Evolutionary conservation across 1,140 invertebrate species (phyloP).

Genomic region (Drosophila erecta): DNA sequence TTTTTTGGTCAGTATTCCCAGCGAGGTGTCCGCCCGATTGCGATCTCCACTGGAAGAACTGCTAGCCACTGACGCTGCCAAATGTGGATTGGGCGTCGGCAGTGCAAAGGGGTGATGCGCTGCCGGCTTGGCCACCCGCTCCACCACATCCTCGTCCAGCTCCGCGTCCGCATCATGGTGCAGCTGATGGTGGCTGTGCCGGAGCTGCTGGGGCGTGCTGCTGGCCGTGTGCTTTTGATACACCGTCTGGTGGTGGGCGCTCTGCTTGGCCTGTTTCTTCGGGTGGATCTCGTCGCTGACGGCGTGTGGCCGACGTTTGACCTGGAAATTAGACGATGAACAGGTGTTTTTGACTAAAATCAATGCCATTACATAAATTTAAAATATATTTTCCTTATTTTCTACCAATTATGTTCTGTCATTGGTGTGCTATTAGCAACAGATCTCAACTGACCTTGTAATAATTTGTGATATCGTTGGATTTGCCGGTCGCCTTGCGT

Average conservation of each 20-base stretch:
- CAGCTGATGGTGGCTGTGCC: slow-evolving; percentile 23
- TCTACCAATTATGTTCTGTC: too few species aligned
- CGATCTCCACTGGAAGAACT: slow-evolving; percentile 66
- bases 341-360: too few species aligned
- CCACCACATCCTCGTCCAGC: slow-evolving; percentile 61
- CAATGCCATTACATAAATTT: too few species aligned
- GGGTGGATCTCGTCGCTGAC: slow-evolving; percentile 72
- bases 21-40: slow-evolving; percentile 92
- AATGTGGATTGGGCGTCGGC: slow-evolving; percentile 59
- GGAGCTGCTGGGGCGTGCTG: slow-evolving; percentile 48
- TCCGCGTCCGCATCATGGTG: slow-evolving; percentile 46
- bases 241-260: slow-evolving; percentile 61
- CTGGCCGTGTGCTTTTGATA: slow-evolving; percentile 58
- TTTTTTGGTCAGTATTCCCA: slow-evolving; percentile 97
- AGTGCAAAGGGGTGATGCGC: slow-evolving; percentile 44
- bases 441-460: slow-evolving; percentile 70
- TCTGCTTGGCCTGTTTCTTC: slow-evolving; percentile 81
- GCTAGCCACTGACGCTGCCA: slow-evolving; percentile 47
- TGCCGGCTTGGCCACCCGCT: slow-evolving; percentile 45
- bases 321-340: slow-evolving; percentile 24
- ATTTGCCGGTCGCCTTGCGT: slow-evolving; percentile 65
- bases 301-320: slow-evolving; percentile 76
- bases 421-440: too few species aligned
- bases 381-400: neutral
- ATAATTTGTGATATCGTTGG: slow-evolving; percentile 81